These are phyloP conservation scores for Lithobates pipiens DNA, from an alignment of 2,797 vertebrate species.

Conservation along the genomic window DNA sequence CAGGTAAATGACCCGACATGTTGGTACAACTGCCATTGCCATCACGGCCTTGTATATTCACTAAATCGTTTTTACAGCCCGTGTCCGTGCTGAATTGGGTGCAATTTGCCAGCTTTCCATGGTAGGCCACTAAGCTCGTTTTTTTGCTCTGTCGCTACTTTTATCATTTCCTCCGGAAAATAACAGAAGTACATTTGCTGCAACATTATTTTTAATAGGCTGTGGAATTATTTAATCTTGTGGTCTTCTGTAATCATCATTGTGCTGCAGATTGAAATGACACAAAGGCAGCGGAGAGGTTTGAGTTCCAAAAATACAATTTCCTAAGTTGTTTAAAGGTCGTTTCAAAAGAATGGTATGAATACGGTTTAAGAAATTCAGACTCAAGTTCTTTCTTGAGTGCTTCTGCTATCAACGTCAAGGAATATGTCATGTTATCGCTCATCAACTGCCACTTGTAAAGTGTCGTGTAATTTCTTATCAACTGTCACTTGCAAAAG, in stretches of 20 bases:
- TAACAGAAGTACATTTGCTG: neutral
- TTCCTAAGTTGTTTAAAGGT: neutral
- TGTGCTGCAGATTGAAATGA: neutral
- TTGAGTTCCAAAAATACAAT: neutral
- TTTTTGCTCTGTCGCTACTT: neutral
- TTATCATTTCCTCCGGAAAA: neutral
- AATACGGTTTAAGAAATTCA: neutral
- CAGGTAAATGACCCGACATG: neutral
- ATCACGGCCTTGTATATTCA: neutral
- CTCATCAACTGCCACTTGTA: neutral
- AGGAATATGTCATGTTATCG: neutral
- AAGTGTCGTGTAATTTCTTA: neutral
- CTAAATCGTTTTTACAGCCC: constrained; percentile 19
- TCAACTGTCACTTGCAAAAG: neutral
- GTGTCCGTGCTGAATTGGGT: constrained; percentile 8
- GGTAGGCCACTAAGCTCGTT: neutral
- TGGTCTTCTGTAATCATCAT: neutral
- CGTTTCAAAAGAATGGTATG: neutral
- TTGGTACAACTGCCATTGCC: constrained; percentile 9
- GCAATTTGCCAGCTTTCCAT: constrained; percentile 18
- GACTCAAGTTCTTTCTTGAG: neutral
- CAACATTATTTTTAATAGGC: neutral
- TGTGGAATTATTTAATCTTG: neutral
- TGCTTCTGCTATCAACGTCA: neutral
- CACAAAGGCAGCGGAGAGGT: neutral